Base-by-base conservation (phyloP, 2,888 invertebrate species). In the Pachydiplax longipennis region DNA sequence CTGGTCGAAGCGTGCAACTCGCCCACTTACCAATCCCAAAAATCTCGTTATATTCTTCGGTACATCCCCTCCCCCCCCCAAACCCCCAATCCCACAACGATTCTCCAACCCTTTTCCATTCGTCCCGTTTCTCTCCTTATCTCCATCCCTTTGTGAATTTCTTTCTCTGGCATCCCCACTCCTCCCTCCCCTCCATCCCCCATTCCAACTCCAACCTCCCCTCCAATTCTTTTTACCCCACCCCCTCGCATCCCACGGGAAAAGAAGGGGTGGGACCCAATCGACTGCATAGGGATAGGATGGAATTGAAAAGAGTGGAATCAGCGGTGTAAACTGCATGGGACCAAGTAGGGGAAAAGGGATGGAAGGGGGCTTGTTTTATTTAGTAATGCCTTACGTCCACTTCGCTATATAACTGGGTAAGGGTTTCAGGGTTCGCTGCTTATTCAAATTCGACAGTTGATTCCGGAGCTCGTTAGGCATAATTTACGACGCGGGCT, bases 311-410 rank as follows among this genome's bases (percentile, higher is more conserved):
- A 61, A 65, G 87, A 61, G 83, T 83, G 65, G 65, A 65, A 83
- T 83, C 83, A 58, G 61, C 87, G 87, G 87, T 65, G 87, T 87
- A 58, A 83, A 58, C 35, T 53, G 83, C 35, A 58, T 58, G 83
- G 83, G 22, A 58, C 15, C 8, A 22, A 10, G 40, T 35, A 22
- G 22, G 82, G 82, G 13, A 31, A 44, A 44, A 12, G 22, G 37
- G 65, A 37, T 3, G 61, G 25, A 58, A 13, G 35, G 83, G 58
- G 83, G 83, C 37, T 87, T 87, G 87, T 87, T 87, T 87, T 87
- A 87, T 87, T 61, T 61, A 35, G 87, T 87, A 87, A 87, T 87
- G 87, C 87, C 87, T 87, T 87, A 61, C 61, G 61, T 87, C 87
- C 87, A 87, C 87, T 87, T 65, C 61, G 61, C 87, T 65, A 61